Base-by-base conservation (phyloP, 64 coral and sea anemone species). In the Actinia tenebrosa region DNA sequence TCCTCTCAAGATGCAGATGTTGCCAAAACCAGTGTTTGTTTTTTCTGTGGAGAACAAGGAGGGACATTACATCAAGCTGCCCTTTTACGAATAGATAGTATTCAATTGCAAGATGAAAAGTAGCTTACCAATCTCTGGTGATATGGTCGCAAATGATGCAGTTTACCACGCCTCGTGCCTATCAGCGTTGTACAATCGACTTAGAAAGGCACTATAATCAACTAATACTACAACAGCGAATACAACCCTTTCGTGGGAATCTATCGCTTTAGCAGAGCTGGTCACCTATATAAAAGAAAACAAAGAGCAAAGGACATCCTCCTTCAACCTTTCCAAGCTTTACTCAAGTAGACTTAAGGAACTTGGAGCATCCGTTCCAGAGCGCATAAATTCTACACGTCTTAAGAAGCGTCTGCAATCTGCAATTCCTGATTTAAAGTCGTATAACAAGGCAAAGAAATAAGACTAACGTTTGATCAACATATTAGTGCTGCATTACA, bases 221-320 rank as follows among this genome's bases (percentile, higher is more conserved):
- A 4, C 69, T 1, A 30, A 78, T 55, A 43, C 53, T 26, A 18
- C 46, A 10, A 45, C 77, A 72, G 8, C 53, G 64, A 59, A 19
- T 20, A 87, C 44, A 63, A 71, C 3, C 22, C 10, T 69, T 78
- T 89, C 88, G 0, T 84, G 84, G 80, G 80, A 89, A 59, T 58
- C 88, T 83, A 89, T 89, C 52, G 88, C 88, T 44, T 75, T 89
- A 83, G 80, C 88, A 53, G 88, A 89, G 60, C 88, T 83, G 43
- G 80, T 89, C 3, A 42, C 79, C 18, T 84, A 69, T 45, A 68
- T 89, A 43, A 80, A 84, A 27, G 88, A 89, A 18, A 86, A 86
- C 15, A 20, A 16, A 56, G 69, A 60, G 13, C 55, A 86, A 44
- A 58, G 42, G 18, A 80, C 82, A 72, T 91, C 86, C 44, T 71